A percentile compares a stretch with the other conserved stretches of the same genome.
Evolutionary conservation across 2,888 invertebrate genomes (phyloP).

Genomic region (Melieria omissa): DNA sequence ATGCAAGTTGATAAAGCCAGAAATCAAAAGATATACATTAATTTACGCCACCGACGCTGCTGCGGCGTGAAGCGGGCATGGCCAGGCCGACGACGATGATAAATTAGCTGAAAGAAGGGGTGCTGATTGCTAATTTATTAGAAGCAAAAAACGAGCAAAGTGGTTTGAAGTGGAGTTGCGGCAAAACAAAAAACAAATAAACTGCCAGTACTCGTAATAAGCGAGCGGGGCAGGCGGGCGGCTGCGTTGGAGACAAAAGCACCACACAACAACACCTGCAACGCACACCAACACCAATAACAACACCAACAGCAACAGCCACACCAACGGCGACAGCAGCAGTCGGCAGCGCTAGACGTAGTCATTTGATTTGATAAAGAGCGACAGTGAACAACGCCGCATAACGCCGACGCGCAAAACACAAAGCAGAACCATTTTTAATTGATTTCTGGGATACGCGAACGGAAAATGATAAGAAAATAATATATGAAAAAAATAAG

Average conservation of each 20-base stretch:
- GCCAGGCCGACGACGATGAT: neutral
- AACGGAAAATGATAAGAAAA: neutral
- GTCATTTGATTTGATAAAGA: slow-evolving; percentile 23
- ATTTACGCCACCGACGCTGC: neutral
- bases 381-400: slow-evolving; percentile 8
- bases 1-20: neutral
- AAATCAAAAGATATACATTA: slow-evolving; percentile 1
- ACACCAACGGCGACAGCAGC: too few relatives aligned
- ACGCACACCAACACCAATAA: too few relatives aligned
- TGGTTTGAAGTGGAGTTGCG: too few relatives aligned
- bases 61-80: neutral
- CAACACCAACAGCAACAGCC: too few relatives aligned
- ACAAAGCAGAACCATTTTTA: slow-evolving; percentile 14
- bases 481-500: neutral
- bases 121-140: slow-evolving; percentile 14
- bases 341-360: neutral
- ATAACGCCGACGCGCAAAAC: neutral
- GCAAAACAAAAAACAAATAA: neutral
- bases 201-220: too few relatives aligned
- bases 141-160: slow-evolving; percentile 12
- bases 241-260: too few relatives aligned
- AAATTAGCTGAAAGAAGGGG: slow-evolving; percentile 14
- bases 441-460: slow-evolving; percentile 12
- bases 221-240: too few relatives aligned
- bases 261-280: too few relatives aligned